phyloP scores from a whole-genome alignment of 1,140 invertebrate genomes.

The Paralvinella palmiformis region DNA sequence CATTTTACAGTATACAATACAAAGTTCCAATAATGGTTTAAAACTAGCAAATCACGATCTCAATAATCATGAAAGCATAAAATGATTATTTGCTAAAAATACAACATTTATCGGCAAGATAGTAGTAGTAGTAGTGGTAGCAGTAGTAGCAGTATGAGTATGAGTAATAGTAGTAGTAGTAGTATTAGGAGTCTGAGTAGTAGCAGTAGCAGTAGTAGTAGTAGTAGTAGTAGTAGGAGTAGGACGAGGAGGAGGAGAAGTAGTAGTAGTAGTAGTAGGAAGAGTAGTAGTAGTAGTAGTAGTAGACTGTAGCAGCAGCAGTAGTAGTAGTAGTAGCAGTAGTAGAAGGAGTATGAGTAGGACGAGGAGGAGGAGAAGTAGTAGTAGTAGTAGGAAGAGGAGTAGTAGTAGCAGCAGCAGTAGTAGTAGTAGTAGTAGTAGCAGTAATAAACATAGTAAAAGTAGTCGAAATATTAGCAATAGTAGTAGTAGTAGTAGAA shows the following conservation, averaged over 20 bases:
- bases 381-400: neutral
- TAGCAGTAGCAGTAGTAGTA: conserved; percentile 1
- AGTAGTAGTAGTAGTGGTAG: neutral
- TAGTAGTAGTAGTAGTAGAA: neutral
- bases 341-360: neutral
- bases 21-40: too few relatives aligned
- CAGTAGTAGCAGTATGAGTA: neutral
- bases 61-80: too few relatives aligned
- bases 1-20: too few relatives aligned
- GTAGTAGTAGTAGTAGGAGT: neutral
- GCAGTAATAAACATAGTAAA: neutral
- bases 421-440: conserved; percentile 1
- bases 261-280: neutral
- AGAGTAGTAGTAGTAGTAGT: neutral
- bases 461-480: neutral
- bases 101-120: too few relatives aligned
- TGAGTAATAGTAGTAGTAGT: neutral
- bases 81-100: too few relatives aligned
- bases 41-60: too few relatives aligned
- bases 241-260: neutral
- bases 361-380: neutral
- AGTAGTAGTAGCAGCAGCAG: neutral
- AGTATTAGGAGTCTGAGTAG: neutral
- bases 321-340: conserved; percentile 1
- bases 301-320: neutral